phyloP scores from a whole-genome alignment of 2,113 vertebrate genomes.

The Thalassarche chlororhynchos region DNA sequence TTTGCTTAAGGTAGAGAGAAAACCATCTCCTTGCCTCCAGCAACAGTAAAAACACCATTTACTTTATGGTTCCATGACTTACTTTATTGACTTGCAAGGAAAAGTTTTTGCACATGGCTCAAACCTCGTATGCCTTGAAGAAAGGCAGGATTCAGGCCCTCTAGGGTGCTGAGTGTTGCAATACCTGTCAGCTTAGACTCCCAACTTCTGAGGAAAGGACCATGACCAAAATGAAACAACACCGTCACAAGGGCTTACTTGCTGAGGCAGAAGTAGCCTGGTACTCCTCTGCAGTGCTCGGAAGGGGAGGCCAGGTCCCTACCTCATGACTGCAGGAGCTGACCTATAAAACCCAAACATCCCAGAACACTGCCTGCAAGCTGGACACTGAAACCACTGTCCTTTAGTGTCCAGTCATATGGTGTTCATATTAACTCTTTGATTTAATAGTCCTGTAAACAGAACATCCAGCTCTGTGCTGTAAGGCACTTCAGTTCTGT shows the following conservation, averaged over 20 bases:
- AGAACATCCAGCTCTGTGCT: neutral
- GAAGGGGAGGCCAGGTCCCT: neutral
- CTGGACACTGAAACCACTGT: neutral
- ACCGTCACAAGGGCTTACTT: neutral
- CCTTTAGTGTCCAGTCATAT: neutral
- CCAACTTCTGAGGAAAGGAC: neutral
- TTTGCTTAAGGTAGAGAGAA: neutral
- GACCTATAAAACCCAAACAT: neutral
- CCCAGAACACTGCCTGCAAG: neutral
- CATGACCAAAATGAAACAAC: neutral
- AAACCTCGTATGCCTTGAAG: neutral
- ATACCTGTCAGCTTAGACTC: neutral
- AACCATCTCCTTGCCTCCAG: neutral
- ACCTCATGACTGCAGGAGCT: neutral
- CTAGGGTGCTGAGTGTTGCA: neutral
- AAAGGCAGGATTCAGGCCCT: neutral
- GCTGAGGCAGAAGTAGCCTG: neutral
- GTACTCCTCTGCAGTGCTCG: neutral
- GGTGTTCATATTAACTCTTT: neutral
- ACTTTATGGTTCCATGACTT: neutral
- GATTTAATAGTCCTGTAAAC: neutral
- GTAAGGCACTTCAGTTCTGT: neutral
- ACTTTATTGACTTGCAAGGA: neutral
- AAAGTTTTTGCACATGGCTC: neutral
- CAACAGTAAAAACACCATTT: neutral